Evolutionary conservation across 2,888 invertebrate genomes (phyloP).

Genomic region (Sarcophaga rosellei): DNA sequence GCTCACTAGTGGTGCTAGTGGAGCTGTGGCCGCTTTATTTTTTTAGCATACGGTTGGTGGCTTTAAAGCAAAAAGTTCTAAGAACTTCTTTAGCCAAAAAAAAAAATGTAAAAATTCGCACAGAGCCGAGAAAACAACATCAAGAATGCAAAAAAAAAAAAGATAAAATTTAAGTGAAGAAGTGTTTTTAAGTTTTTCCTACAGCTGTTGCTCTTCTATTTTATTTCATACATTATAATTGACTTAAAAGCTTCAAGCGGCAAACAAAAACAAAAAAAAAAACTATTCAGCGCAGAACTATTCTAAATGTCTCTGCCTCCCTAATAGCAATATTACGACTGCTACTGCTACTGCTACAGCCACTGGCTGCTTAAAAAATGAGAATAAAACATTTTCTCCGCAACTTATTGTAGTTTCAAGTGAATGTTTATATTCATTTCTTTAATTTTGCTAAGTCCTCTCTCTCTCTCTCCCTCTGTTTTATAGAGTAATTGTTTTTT

Average conservation of each 20-base stretch:
- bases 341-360: slow-evolving; percentile 3
- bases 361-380: background rate
- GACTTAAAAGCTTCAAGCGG: slow-evolving; percentile 62
- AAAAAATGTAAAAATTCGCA: background rate
- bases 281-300: slow-evolving; percentile 22
- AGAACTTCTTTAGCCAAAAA: slow-evolving; percentile 28
- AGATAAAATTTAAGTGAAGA: slow-evolving; percentile 28
- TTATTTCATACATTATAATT: slow-evolving; percentile 61
- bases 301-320: background rate
- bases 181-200: slow-evolving; percentile 62
- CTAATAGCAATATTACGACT: background rate
- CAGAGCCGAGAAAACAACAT: background rate
- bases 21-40: background rate
- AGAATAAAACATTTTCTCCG: slow-evolving; percentile 23
- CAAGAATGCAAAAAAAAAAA: background rate
- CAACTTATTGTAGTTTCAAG: slow-evolving; percentile 16
- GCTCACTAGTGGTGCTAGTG: background rate
- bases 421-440: slow-evolving; percentile 5
- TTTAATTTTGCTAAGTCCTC: background rate
- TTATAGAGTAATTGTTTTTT: background rate
- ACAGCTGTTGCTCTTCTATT: slow-evolving; percentile 64
- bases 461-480: background rate
- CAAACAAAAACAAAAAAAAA: slow-evolving; percentile 4
- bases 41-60: background rate
- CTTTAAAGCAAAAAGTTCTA: slow-evolving; percentile 44